Conservation (phyloP, 2,888 invertebrate species). For the Scaptodrosophila latifasciaeformis region DNA sequence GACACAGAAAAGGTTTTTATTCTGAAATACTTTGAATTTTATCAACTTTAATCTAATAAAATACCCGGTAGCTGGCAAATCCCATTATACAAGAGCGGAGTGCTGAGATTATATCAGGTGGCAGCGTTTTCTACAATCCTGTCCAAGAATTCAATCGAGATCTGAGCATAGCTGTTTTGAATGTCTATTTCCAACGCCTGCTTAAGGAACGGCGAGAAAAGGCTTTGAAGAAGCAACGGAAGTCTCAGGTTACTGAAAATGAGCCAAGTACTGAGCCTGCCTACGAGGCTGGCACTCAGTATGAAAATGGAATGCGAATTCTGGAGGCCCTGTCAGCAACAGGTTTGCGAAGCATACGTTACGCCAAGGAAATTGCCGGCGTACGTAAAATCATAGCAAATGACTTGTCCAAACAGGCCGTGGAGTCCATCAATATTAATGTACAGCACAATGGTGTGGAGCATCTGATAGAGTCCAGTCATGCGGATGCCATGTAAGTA, state of each 20-base stretch:
- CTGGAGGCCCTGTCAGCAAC: conserved; percentile 97
- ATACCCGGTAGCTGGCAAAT: too few relatives aligned
- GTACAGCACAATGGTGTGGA: conserved; percentile 77
- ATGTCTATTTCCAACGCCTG: conserved; percentile 79
- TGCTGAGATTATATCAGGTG: conserved; percentile 83
- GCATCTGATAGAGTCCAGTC: conserved; percentile 83
- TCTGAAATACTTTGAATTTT: too few relatives aligned
- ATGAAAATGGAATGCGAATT: conserved; percentile 76
- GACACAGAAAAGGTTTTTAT: too few relatives aligned
- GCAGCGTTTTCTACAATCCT: conserved; percentile 97
- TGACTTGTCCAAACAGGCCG: conserved; percentile 90
- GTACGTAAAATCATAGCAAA: conserved; percentile 90
- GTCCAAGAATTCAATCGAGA: conserved; percentile 99
- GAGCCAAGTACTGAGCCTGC: conserved; percentile 1
- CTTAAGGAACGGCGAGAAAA: conserved; percentile 71
- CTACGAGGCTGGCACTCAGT: conserved; percentile 57
- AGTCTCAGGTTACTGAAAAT: conserved; percentile 1
- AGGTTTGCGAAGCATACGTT: conserved; percentile 95
- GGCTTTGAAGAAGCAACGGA: conserved; percentile 42
- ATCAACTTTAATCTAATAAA: too few relatives aligned
- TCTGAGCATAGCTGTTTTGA: conserved; percentile 86
- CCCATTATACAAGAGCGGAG: conserved; percentile 84
- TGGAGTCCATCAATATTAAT: conserved; percentile 89
- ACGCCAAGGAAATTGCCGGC: conserved; percentile 94
- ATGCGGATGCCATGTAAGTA: conserved; percentile 91